These are phyloP conservation scores for Gambelia wislizenii DNA, from an alignment of 2,797 vertebrate genomes.

Conservation along the genomic window DNA sequence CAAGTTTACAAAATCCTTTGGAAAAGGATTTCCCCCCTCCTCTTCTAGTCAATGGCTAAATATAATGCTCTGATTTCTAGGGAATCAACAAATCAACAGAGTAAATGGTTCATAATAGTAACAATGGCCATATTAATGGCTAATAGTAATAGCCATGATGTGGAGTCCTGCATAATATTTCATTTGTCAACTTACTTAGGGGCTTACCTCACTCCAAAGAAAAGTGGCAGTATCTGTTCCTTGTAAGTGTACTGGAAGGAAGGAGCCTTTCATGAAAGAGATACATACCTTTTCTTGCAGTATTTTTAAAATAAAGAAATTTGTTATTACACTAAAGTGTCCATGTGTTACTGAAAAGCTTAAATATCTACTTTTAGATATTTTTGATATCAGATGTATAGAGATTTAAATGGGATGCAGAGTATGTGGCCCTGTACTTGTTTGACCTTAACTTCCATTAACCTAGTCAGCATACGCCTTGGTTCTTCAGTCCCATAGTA, in stretches of 20 bases:
- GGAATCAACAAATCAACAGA: not conserved
- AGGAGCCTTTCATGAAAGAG: too few relatives aligned
- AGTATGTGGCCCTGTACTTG: too few relatives aligned
- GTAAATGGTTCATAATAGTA: not conserved
- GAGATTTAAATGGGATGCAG: not conserved
- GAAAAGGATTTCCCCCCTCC: not conserved
- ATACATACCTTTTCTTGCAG: not conserved
- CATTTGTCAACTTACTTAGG: not conserved
- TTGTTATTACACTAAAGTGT: not conserved
- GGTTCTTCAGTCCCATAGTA: too few relatives aligned
- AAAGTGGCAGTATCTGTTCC: too few relatives aligned
- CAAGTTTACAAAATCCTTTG: not conserved
- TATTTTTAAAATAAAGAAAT: not conserved
- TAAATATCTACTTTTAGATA: not conserved
- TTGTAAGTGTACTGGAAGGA: too few relatives aligned
- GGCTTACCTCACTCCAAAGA: too few relatives aligned
- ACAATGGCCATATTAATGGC: not conserved
- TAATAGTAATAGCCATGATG: not conserved
- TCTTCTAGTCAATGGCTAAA: not conserved
- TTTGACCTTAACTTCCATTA: too few relatives aligned
- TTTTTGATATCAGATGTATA: not conserved
- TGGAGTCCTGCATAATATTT: not conserved
- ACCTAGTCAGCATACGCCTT: too few relatives aligned
- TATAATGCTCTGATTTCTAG: not conserved
- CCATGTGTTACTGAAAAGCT: not conserved